phyloP scores from a whole-genome alignment of 1,140 invertebrate species.

The Lerema accius region DNA sequence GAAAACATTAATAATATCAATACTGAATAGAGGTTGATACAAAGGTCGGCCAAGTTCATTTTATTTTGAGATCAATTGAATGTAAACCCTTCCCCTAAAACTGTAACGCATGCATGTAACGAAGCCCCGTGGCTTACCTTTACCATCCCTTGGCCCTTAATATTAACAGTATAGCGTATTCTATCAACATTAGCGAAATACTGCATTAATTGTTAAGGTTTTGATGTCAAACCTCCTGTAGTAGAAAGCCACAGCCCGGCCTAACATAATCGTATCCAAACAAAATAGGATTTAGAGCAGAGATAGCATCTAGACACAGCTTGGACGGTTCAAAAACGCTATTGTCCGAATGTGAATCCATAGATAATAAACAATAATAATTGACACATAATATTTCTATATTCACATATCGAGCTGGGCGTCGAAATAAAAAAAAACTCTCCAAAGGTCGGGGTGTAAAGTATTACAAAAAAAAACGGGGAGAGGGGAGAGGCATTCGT shows the following conservation, averaged over 20 bases:
- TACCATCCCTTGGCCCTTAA: too few species aligned
- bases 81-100: too few species aligned
- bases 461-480: slow-evolving; percentile 50
- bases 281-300: slow-evolving; percentile 31
- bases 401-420: slow-evolving; percentile 31
- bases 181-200: too few species aligned
- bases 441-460: slow-evolving; percentile 7
- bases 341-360: slow-evolving; percentile 37
- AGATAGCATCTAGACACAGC: slow-evolving; percentile 25
- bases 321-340: slow-evolving; percentile 44
- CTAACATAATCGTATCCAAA: slow-evolving; percentile 11
- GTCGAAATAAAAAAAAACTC: slow-evolving; percentile 27
- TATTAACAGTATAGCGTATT: too few species aligned
- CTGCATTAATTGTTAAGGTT: background rate
- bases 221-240: background rate
- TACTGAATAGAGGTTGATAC: too few species aligned
- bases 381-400: slow-evolving; percentile 29
- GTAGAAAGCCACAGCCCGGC: background rate
- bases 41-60: too few species aligned
- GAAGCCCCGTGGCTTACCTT: too few species aligned
- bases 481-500: background rate
- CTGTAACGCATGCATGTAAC: too few species aligned
- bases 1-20: too few species aligned
- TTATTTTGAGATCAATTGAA: too few species aligned
- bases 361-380: slow-evolving; percentile 24